Conservation (phyloP, 2,797 vertebrate genomes). For the Erithacus rubecula region DNA sequence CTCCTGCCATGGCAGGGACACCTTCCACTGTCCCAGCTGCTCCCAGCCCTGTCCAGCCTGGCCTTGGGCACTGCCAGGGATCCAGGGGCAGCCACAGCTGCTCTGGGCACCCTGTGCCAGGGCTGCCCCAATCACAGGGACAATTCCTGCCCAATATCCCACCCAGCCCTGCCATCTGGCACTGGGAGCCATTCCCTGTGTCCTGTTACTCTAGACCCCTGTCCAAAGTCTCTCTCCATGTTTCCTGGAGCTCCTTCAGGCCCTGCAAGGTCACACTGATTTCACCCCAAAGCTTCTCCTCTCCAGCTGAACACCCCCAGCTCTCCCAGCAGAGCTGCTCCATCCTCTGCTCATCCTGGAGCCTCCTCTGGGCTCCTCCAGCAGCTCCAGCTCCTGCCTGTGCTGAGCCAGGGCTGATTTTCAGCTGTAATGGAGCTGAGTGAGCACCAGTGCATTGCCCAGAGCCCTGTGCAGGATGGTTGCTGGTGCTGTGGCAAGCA, state of each 20-base stretch:
- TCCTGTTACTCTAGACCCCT: not conserved
- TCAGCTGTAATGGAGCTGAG: not conserved
- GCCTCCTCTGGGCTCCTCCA: not conserved
- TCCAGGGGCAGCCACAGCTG: no score
- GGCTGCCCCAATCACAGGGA: no score
- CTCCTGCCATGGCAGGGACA: not conserved
- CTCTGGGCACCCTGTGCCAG: no score
- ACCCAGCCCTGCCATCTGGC: not conserved
- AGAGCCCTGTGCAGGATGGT: not conserved
- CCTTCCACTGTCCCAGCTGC: not conserved
- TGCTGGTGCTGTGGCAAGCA: not conserved
- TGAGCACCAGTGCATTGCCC: not conserved
- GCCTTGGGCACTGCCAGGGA: not conserved
- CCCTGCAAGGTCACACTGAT: rapidly evolving
- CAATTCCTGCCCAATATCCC: not conserved
- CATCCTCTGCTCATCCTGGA: not conserved
- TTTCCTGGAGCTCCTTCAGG: not conserved
- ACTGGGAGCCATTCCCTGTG: not conserved
- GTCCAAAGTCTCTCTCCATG: rapidly evolving
- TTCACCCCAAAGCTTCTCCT: not conserved
- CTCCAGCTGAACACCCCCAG: not conserved
- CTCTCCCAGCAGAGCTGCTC: not conserved
- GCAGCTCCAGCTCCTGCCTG: not conserved
- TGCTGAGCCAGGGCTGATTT: not conserved
- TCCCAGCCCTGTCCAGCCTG: not conserved